These are phyloP conservation scores for Dryoscopus gambensis DNA, from an alignment of 2,113 vertebrate species.

Conservation along the genomic window DNA sequence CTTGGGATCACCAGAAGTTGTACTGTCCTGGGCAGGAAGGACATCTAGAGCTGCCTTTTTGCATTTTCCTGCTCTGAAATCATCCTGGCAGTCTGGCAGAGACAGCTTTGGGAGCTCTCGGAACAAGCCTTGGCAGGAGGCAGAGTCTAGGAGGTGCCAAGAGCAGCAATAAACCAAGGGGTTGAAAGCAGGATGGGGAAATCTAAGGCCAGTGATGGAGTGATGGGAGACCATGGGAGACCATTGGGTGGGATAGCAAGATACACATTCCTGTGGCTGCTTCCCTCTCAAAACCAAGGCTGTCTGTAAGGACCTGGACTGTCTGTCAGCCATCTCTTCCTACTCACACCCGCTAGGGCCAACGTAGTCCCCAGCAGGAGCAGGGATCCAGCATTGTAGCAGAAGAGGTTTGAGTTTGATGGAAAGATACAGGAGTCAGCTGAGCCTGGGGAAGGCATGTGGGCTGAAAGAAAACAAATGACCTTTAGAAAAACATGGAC, in stretches of 20 bases:
- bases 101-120: neutral
- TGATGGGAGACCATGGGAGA: neutral
- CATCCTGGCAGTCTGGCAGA: neutral
- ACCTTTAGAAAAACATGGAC: neutral
- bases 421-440: neutral
- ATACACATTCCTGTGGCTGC: neutral
- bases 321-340: neutral
- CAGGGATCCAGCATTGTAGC: neutral
- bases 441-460: neutral
- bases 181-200: neutral
- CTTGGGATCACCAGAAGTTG: neutral
- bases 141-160: neutral
- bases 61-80: neutral
- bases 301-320: neutral
- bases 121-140: neutral
- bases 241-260: neutral
- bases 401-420: neutral
- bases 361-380: fast-evolving
- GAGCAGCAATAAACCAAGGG: neutral
- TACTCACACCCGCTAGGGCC: neutral
- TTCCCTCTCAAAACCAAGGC: neutral
- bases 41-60: neutral
- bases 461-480: neutral
- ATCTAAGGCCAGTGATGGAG: neutral
- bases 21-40: neutral